Evolutionary conservation across 2,888 invertebrate genomes (phyloP).

Genomic region (Arge pagana): DNA sequence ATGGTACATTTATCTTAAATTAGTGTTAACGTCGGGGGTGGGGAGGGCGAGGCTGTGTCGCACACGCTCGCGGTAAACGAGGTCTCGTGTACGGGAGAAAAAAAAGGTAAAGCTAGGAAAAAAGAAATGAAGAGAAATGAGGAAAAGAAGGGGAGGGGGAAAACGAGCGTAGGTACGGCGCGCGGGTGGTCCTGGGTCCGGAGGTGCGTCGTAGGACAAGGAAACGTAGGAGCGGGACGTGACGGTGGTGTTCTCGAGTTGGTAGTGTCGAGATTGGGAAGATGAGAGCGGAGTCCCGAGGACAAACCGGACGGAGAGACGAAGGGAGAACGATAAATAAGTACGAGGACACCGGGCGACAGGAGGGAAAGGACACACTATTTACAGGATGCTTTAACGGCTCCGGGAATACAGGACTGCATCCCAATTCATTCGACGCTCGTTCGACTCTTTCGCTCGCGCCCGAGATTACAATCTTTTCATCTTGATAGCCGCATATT

Average conservation of each 20-base stretch:
- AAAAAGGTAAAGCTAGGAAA: slow-evolving; percentile 9
- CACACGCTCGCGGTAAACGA: slow-evolving; percentile 23
- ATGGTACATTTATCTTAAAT: slow-evolving; percentile 36
- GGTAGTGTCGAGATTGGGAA: no score
- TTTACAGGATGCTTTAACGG: slow-evolving; percentile 6
- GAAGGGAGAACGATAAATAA: slow-evolving; percentile 20
- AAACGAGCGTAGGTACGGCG: slow-evolving; percentile 27
- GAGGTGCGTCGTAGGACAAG: slow-evolving; percentile 3
- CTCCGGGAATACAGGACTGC: slow-evolving; percentile 5
- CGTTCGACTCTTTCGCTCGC: slow-evolving; percentile 1
- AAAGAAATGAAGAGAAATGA: slow-evolving; percentile 11
- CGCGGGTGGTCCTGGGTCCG: slow-evolving; percentile 48
- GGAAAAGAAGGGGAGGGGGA: slow-evolving; percentile 21
- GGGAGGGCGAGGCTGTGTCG: slow-evolving; percentile 13
- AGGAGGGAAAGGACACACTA: no score
- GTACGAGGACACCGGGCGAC: slow-evolving; percentile 18
- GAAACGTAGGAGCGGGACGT: background rate
- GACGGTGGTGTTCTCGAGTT: no score
- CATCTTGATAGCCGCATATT: slow-evolving; percentile 3
- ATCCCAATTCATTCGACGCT: slow-evolving; percentile 6
- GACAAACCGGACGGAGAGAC: background rate
- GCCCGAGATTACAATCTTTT: slow-evolving; percentile 10
- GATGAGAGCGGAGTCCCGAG: background rate
- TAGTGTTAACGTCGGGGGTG: slow-evolving; percentile 38
- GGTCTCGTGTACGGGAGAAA: slow-evolving; percentile 27